Percentiles rank a stretch among this genome's conserved stretches.
Evolutionary conservation across 2,113 vertebrate species (phyloP).

Genomic region (Catharus minimus): DNA sequence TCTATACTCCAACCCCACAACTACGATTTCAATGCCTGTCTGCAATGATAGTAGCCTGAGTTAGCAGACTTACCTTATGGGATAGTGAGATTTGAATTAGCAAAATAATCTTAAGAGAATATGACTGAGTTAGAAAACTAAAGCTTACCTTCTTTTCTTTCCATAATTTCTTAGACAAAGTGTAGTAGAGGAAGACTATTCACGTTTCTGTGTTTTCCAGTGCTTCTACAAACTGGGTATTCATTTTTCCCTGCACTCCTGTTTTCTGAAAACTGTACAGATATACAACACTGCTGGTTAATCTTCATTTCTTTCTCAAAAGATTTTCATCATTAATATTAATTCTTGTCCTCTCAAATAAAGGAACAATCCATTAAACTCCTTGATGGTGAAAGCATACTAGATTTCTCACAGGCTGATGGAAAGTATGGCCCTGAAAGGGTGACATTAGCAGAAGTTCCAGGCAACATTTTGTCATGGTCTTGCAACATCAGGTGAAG

Average conservation of each 20-base stretch:
- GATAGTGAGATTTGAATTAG: neutral
- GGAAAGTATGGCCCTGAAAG: neutral
- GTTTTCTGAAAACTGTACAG: neutral
- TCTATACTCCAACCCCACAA: neutral
- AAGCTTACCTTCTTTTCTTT: neutral
- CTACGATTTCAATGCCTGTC: neutral
- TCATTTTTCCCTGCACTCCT: fast-evolving
- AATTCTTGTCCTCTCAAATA: neutral
- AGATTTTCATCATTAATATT: neutral
- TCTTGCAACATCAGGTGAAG: neutral
- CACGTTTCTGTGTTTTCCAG: neutral
- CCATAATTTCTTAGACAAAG: neutral
- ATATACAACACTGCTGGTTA: neutral
- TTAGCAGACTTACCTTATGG: neutral
- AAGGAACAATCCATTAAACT: neutral
- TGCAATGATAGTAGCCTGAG: neutral
- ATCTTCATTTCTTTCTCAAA: neutral
- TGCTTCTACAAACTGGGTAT: neutral
- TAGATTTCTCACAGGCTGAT: neutral
- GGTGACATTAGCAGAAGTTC: neutral
- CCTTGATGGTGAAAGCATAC: neutral
- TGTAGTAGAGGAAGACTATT: neutral
- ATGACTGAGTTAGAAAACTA: neutral
- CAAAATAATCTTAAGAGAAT: neutral
- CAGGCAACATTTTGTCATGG: neutral